These are phyloP conservation scores for Neolamprologus cancellatus DNA, from an alignment of 2,113 vertebrate species.

Conservation along the genomic window DNA sequence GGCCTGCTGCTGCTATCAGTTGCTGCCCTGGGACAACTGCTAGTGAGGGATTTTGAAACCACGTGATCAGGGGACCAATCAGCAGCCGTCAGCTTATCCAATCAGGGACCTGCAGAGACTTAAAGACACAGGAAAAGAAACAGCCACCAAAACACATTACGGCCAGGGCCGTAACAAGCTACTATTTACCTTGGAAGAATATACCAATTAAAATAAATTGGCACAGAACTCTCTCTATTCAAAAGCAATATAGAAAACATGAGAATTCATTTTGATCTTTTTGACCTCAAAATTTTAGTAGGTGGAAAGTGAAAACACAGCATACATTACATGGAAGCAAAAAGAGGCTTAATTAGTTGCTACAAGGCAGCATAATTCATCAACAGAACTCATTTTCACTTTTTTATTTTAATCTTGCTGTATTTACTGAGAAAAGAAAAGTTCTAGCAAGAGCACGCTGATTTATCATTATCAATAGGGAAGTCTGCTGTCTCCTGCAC, in stretches of 20 bases:
- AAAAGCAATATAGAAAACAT: neutral
- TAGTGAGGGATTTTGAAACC: neutral
- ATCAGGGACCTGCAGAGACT: neutral
- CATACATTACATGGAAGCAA: neutral
- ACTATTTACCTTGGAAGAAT: neutral
- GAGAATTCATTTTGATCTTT: neutral
- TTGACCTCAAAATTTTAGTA: neutral
- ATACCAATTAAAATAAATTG: neutral
- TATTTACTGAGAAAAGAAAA: neutral
- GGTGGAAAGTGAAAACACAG: neutral
- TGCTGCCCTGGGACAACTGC: neutral
- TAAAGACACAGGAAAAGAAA: neutral
- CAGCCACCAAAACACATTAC: neutral
- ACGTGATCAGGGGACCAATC: neutral
- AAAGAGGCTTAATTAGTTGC: neutral
- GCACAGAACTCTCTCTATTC: neutral
- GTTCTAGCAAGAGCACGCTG: neutral
- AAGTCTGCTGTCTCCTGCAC: neutral
- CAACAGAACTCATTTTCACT: neutral
- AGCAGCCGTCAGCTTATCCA: neutral
- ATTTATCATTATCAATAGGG: constrained; percentile 13
- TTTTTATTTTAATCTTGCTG: neutral
- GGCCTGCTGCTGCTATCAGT: neutral
- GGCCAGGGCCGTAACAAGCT: neutral
- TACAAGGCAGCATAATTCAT: neutral